A percentile compares a stretch with the other conserved stretches of the same genome.
Evolutionary conservation across 35 echinoderm and acorn worm genomes (phyloP).

Genomic region (Lytechinus variegatus): DNA sequence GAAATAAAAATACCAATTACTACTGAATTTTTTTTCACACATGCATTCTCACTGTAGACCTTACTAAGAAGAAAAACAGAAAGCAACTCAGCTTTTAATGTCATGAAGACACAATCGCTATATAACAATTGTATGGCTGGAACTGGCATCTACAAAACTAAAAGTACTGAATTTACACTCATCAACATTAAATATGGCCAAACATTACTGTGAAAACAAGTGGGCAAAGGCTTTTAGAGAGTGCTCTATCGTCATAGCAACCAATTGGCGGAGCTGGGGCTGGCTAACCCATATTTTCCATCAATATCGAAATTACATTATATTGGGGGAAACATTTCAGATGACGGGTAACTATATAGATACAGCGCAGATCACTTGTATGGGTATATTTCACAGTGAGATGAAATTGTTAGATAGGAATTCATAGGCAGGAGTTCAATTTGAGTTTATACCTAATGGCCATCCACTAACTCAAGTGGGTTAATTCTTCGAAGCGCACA

Average conservation of each 20-base stretch:
- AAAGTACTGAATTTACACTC: background rate
- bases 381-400: background rate
- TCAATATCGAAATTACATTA: conserved; percentile 1
- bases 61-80: too few species aligned
- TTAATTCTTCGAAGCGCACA: background rate
- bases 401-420: background rate
- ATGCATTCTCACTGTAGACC: too few species aligned
- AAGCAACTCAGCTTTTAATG: background rate
- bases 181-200: background rate
- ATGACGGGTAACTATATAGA: background rate
- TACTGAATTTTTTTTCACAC: too few species aligned
- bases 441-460: background rate
- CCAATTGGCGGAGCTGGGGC: background rate
- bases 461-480: background rate
- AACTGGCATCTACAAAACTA: background rate
- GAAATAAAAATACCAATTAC: too few species aligned
- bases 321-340: background rate
- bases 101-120: background rate
- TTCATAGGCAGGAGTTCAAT: background rate
- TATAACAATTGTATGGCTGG: background rate
- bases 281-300: conserved; percentile 12
- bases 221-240: background rate
- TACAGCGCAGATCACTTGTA: background rate
- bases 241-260: background rate
- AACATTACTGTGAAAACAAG: background rate